Evolutionary conservation across 2,888 invertebrate genomes (phyloP).

Genomic region (Teleiodes luculella): DNA sequence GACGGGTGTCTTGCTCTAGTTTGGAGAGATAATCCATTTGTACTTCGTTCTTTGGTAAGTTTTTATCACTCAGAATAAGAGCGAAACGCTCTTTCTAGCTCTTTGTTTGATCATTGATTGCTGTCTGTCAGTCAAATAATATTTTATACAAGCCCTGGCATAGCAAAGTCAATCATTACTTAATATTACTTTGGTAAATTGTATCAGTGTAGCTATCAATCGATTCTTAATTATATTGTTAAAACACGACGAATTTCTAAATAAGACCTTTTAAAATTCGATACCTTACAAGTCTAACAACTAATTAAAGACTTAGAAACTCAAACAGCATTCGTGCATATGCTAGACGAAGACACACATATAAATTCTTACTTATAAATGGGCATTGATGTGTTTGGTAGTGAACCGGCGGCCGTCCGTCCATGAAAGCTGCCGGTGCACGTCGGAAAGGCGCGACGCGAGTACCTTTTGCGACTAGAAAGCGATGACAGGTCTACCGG

Average conservation of each 20-base stretch:
- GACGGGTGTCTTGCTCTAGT: neutral
- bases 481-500: slow-evolving; percentile 31
- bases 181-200: no score
- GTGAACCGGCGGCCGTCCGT: slow-evolving; percentile 14
- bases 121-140: no score
- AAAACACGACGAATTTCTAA: neutral
- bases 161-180: no score
- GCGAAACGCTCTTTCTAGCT: no score
- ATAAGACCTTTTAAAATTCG: neutral
- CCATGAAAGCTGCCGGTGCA: slow-evolving; percentile 40
- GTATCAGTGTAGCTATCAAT: no score
- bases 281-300: neutral
- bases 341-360: slow-evolving; percentile 19
- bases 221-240: neutral
- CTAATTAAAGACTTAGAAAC: slow-evolving; percentile 11
- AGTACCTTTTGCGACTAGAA: slow-evolving; percentile 42
- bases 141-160: no score
- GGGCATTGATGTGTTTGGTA: slow-evolving; percentile 27
- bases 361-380: slow-evolving; percentile 12
- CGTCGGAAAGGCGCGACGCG: slow-evolving; percentile 21
- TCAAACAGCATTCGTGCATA: slow-evolving; percentile 14
- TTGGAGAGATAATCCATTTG: slow-evolving; percentile 4
- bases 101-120: no score
- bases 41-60: neutral
- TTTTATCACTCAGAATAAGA: no score